These are phyloP conservation scores for Glossophaga mutica DNA, from an alignment of 2,797 vertebrate genomes.

Conservation along the genomic window DNA sequence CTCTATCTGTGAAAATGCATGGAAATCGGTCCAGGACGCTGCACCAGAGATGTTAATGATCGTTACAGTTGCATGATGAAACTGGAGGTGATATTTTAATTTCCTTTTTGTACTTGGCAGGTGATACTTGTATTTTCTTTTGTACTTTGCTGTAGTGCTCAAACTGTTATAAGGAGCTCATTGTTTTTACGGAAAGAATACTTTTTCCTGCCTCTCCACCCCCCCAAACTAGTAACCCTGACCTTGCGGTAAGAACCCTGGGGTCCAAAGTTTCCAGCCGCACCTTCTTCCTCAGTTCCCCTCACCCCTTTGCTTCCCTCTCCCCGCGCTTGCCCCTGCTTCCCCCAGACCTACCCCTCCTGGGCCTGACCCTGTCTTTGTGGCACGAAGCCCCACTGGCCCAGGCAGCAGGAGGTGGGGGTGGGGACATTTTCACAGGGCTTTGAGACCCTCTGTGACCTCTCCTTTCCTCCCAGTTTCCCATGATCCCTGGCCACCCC, in stretches of 20 bases:
- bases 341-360: not conserved
- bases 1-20: constrained; percentile 55
- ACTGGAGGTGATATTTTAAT: constrained; percentile 35
- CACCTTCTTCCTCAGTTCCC: not conserved
- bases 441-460: not conserved
- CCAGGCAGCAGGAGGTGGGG: not conserved
- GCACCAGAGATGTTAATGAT: constrained; percentile 55
- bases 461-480: not conserved
- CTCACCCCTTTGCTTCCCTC: not conserved
- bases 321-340: not conserved
- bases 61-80: constrained; percentile 57
- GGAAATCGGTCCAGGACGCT: constrained; percentile 52
- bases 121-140: constrained; percentile 49
- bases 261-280: not conserved
- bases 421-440: not conserved
- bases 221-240: not conserved
- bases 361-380: not conserved
- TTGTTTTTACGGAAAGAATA: constrained; percentile 10
- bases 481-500: no score
- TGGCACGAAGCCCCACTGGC: not conserved
- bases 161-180: not conserved
- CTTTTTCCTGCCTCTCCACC: not conserved
- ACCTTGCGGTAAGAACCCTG: not conserved
- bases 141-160: constrained; percentile 28
- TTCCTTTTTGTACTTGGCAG: constrained; percentile 35